Evolutionary conservation across 35 echinoderm and acorn worm species (phyloP).

Genomic region (Diadema setosum): DNA sequence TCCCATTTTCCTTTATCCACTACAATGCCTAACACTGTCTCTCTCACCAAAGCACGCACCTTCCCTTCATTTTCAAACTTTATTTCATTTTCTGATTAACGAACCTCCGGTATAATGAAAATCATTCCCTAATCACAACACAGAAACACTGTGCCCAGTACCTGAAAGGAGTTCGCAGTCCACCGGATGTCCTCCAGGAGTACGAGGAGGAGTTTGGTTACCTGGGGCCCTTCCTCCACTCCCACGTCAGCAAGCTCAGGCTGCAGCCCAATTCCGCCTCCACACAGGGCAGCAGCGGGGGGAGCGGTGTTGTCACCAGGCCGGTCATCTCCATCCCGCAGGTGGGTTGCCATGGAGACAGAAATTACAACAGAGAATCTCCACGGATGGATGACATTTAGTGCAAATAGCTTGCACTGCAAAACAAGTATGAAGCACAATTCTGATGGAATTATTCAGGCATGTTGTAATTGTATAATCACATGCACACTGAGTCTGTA

Average conservation of each 20-base stretch:
- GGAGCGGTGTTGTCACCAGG: not conserved
- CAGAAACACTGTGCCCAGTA: constrained; percentile 92
- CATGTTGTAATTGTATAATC: too few relatives aligned
- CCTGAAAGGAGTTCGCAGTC: constrained; percentile 50
- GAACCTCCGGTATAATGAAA: too few relatives aligned
- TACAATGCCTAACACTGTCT: not conserved
- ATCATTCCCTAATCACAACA: too few relatives aligned
- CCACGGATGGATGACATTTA: too few relatives aligned
- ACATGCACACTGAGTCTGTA: too few relatives aligned
- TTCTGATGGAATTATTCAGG: too few relatives aligned
- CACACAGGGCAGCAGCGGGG: not conserved
- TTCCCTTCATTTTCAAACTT: not conserved
- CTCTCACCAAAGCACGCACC: not conserved
- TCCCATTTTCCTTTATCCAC: not conserved
- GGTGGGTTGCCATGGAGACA: not conserved
- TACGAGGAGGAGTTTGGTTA: constrained; percentile 87
- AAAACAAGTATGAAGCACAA: too few relatives aligned
- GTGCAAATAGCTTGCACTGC: too few relatives aligned
- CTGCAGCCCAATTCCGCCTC: constrained; percentile 48
- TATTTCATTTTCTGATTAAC: not conserved
- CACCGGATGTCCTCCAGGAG: constrained; percentile 65
- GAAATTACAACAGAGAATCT: too few relatives aligned
- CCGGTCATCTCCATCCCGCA: not conserved
- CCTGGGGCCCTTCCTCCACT: constrained; percentile 67
- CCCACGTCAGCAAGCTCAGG: constrained; percentile 83